Evolutionary conservation across 2,797 vertebrate genomes (phyloP).

Genomic region (Arnoldichthys spilopterus): DNA sequence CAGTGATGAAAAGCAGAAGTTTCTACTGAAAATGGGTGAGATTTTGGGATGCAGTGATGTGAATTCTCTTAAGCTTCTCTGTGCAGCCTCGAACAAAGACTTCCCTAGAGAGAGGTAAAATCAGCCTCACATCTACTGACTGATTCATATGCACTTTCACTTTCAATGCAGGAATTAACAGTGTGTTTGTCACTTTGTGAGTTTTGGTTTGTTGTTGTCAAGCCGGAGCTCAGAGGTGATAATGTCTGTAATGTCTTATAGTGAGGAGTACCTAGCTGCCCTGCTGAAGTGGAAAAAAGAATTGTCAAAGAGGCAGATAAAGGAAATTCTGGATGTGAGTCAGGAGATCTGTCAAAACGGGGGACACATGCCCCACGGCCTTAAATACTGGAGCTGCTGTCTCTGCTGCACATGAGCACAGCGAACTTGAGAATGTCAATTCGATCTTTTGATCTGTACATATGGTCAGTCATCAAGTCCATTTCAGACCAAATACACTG

Average conservation of each 20-base stretch:
- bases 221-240: neutral
- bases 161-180: no score
- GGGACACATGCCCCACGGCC: neutral
- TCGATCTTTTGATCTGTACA: no score
- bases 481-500: neutral
- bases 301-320: constrained; percentile 33
- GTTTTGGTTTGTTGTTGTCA: neutral
- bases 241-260: constrained; percentile 45
- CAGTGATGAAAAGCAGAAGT: constrained; percentile 23
- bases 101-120: constrained; percentile 56
- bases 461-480: neutral
- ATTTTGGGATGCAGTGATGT: constrained; percentile 41
- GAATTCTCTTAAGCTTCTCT: constrained; percentile 40
- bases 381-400: neutral
- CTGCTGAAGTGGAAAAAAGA: constrained; percentile 67
- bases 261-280: constrained; percentile 42
- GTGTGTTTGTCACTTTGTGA: no score
- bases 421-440: neutral
- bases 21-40: constrained; percentile 57
- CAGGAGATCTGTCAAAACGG: neutral
- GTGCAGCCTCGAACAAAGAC: neutral
- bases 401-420: neutral
- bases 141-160: neutral
- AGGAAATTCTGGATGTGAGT: constrained; percentile 57
- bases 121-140: neutral